Conservation (phyloP, 2,888 invertebrate genomes). For the Orthosia gothica region DNA sequence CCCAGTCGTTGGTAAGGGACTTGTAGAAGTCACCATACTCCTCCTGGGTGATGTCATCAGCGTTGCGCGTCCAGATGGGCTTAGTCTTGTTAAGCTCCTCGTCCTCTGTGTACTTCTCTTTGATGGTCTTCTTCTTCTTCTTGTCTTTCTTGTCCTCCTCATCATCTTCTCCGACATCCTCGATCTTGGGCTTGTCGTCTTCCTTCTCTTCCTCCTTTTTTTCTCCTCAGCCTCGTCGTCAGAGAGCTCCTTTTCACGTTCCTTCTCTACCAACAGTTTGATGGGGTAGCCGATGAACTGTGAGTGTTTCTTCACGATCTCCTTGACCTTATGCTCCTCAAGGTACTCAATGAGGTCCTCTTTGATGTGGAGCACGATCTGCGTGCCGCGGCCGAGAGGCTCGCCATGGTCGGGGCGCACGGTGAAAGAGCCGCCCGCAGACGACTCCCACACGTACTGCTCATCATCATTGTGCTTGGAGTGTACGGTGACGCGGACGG, state of each 20-base stretch:
- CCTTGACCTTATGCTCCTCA: conserved; percentile 98
- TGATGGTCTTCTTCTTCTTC: conserved; percentile 99
- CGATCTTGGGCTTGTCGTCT: conserved; percentile 93
- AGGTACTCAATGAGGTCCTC: conserved; percentile 99
- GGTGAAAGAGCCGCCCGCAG: conserved; percentile 99
- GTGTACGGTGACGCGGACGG: conserved; percentile 98
- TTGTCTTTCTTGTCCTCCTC: conserved; percentile 94
- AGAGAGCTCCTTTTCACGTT: conserved; percentile 98
- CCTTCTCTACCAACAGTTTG: conserved; percentile 98
- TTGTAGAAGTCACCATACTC: conserved; percentile 99
- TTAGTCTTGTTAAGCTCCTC: conserved; percentile 99
- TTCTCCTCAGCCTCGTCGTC: conserved; percentile 97
- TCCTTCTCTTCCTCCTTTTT: conserved; percentile 91
- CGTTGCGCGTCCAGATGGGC: conserved; percentile 99
- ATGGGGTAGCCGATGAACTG: conserved; percentile 99
- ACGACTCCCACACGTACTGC: conserved; percentile 99
- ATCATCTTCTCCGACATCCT: conserved; percentile 94
- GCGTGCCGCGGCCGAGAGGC: conserved; percentile 98
- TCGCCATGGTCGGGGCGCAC: conserved; percentile 95
- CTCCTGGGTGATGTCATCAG: conserved; percentile 98
- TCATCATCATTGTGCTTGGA: conserved; percentile 99
- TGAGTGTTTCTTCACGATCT: conserved; percentile 99
- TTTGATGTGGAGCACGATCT: conserved; percentile 98
- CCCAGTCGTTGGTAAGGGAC: conserved; percentile 99
- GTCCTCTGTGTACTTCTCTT: conserved; percentile 99